These are phyloP conservation scores for Agonopterix subpropinquella DNA, from an alignment of 2,888 invertebrate genomes.

Conservation along the genomic window DNA sequence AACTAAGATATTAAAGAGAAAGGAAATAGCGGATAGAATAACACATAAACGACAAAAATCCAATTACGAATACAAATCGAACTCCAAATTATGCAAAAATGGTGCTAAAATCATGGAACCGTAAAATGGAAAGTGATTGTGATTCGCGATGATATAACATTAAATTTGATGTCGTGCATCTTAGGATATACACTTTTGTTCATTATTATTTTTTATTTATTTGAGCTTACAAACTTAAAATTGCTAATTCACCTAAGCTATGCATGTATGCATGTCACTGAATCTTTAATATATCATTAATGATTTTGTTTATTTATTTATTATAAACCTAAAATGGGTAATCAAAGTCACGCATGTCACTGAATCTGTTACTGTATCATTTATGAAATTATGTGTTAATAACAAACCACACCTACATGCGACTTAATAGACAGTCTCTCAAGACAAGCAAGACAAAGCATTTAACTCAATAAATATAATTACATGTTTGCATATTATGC, in stretches of 20 bases:
- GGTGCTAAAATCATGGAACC: slow-evolving; percentile 13
- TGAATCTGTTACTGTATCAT: not conserved
- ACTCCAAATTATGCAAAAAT: slow-evolving; percentile 8
- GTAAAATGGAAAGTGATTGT: slow-evolving; percentile 27
- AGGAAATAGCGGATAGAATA: too few species aligned
- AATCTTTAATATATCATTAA: not conserved
- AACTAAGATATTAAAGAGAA: too few species aligned
- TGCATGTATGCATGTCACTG: too few species aligned
- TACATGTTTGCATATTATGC: not conserved
- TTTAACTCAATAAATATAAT: not conserved
- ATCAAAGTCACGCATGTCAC: not conserved
- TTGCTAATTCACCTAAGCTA: not conserved
- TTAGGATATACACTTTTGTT: too few species aligned
- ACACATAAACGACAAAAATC: too few species aligned
- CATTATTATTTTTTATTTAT: too few species aligned
- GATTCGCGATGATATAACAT: slow-evolving; percentile 23
- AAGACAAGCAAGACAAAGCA: not conserved
- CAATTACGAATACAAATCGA: not conserved
- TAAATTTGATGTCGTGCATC: not conserved
- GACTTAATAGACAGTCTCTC: not conserved
- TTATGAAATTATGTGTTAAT: slow-evolving; percentile 8
- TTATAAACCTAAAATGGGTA: not conserved
- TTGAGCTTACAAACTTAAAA: too few species aligned
- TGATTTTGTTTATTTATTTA: slow-evolving; percentile 1
- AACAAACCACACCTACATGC: slow-evolving; percentile 3